Evolutionary conservation across 1,140 invertebrate species (phyloP).

Genomic region (Rhopalosiphum maidis): DNA sequence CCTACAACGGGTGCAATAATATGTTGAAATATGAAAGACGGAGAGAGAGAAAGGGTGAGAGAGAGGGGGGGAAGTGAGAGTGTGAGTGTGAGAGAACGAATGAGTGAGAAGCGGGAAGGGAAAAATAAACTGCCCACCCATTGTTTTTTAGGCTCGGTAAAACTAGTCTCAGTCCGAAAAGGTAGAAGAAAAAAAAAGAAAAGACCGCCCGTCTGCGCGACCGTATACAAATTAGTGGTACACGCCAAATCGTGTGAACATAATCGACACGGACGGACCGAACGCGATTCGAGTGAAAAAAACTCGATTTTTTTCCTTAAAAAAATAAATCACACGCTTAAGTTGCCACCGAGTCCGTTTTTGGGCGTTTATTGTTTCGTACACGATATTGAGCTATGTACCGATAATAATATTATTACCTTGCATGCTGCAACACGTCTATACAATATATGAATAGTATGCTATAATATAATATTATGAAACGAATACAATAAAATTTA

Average conservation of each 20-base stretch:
- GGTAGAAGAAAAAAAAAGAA: constrained; percentile 34
- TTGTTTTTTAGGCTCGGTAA: constrained; percentile 20
- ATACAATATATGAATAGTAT: not conserved
- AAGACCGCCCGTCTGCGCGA: constrained; percentile 20
- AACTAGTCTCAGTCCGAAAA: constrained; percentile 9
- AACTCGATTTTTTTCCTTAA: not conserved
- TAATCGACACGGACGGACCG: constrained; percentile 53
- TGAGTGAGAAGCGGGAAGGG: not conserved
- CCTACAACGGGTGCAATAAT: constrained; percentile 46
- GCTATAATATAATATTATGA: not conserved
- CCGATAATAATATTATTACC: not conserved
- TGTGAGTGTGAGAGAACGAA: not conserved
- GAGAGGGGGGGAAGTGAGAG: not conserved
- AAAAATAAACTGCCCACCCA: constrained; percentile 51
- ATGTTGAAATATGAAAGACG: not conserved
- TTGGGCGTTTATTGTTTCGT: constrained; percentile 39
- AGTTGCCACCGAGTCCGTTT: constrained; percentile 52
- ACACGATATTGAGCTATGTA: not conserved
- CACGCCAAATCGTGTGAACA: constrained; percentile 56
- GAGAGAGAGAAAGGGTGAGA: not conserved
- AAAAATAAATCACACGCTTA: constrained; percentile 44
- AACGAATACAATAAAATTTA: not conserved
- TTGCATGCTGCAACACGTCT: not conserved
- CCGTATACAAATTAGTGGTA: constrained; percentile 46
- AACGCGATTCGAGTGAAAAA: constrained; percentile 30